These are phyloP conservation scores for Luehdorfia chinensis DNA, from an alignment of 1,140 invertebrate genomes.

Conservation along the genomic window DNA sequence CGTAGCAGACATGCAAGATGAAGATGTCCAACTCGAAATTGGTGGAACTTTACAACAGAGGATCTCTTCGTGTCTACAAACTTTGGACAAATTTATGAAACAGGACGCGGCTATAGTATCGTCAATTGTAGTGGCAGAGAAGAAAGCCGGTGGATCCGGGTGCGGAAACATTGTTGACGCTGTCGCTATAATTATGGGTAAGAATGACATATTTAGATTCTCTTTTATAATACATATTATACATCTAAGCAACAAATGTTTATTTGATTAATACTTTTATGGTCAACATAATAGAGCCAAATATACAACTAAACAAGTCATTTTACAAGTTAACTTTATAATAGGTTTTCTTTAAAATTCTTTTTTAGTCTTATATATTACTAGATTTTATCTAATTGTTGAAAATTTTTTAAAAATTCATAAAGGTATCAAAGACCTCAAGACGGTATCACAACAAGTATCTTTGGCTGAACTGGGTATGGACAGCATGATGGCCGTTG, in stretches of 20 bases:
- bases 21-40: constrained; percentile 85
- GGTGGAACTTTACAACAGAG: constrained; percentile 91
- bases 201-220: constrained; percentile 18
- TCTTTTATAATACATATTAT: too few species aligned
- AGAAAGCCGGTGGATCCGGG: constrained; percentile 76
- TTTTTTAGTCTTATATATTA: too few species aligned
- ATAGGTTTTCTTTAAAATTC: too few species aligned
- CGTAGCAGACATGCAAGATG: constrained; percentile 89
- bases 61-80: constrained; percentile 86
- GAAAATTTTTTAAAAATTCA: too few species aligned
- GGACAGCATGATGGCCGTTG: constrained; percentile 93
- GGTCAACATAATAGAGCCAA: too few species aligned
- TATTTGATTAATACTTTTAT: too few species aligned
- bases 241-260: too few species aligned
- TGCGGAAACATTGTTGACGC: constrained; percentile 81
- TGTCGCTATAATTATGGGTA: constrained; percentile 82
- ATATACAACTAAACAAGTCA: too few species aligned
- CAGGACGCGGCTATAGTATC: constrained; percentile 82
- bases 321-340: too few species aligned
- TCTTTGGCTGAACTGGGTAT: constrained; percentile 91
- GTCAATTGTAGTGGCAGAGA: constrained; percentile 88
- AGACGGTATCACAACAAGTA: constrained; percentile 72
- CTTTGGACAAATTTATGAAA: constrained; percentile 83
- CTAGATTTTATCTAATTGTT: too few species aligned
- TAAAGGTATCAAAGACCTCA: constrained; percentile 71